Evolutionary conservation across 2,888 invertebrate genomes (phyloP).

Genomic region (Deroplatys truncata): DNA sequence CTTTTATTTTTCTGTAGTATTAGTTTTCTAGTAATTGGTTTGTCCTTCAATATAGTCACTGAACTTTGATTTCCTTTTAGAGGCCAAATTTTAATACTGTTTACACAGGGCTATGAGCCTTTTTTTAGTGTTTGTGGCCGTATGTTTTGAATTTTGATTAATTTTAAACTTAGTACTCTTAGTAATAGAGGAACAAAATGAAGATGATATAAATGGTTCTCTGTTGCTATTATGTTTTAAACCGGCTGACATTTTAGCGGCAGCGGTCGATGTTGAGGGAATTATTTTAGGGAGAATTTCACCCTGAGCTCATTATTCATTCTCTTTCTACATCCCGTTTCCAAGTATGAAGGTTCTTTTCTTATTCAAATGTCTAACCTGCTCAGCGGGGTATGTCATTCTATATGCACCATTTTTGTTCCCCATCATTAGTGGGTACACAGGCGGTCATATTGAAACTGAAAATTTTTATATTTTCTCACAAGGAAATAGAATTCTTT

Average conservation of each 20-base stretch:
- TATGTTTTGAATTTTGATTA: too few species aligned
- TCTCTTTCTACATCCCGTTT: neutral
- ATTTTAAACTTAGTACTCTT: too few species aligned
- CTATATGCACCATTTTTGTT: neutral
- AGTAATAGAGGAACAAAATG: neutral
- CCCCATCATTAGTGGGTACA: neutral
- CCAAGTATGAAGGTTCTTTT: neutral
- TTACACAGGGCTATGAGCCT: too few species aligned
- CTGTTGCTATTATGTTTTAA: neutral
- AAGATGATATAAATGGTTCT: too few species aligned
- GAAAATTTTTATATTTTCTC: neutral
- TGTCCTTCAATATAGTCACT: too few species aligned
- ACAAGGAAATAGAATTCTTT: neutral
- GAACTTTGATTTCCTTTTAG: too few species aligned
- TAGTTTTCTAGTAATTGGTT: too few species aligned
- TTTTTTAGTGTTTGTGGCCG: too few species aligned
- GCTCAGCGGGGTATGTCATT: neutral
- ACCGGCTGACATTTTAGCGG: neutral
- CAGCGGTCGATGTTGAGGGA: neutral
- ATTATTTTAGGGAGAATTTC: neutral
- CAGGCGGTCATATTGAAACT: neutral
- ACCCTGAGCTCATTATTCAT: neutral
- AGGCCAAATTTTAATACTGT: too few species aligned
- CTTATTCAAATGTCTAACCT: neutral
- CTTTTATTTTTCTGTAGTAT: too few species aligned